phyloP scores from a whole-genome alignment of 2,888 invertebrate genomes.

The Chelonus formosanus region DNA sequence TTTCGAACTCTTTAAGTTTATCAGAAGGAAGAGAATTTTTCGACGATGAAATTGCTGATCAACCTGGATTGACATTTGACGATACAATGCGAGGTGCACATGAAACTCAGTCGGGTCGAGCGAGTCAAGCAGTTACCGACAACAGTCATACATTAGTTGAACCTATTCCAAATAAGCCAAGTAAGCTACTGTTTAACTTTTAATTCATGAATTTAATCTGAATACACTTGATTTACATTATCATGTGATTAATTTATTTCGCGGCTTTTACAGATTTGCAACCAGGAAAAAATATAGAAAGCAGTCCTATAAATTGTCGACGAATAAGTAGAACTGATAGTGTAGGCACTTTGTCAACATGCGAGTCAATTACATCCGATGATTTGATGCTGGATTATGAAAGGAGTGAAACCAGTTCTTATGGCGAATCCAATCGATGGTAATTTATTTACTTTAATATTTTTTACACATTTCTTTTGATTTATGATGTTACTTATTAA shows the following conservation, averaged over 20 bases:
- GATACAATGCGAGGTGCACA: slow-evolving; percentile 66
- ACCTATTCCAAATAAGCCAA: slow-evolving; percentile 51
- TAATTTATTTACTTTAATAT: slow-evolving; percentile 46
- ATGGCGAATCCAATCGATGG: slow-evolving; percentile 69
- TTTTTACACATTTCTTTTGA: background rate
- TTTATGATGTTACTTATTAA: background rate
- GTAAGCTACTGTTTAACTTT: slow-evolving; percentile 46
- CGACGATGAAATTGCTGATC: slow-evolving; percentile 92
- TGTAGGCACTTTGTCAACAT: slow-evolving; percentile 83
- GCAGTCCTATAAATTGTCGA: slow-evolving; percentile 60
- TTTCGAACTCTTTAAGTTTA: slow-evolving; percentile 80
- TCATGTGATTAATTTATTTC: no score
- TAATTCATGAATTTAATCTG: background rate
- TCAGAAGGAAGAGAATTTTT: slow-evolving; percentile 85
- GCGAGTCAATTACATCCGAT: slow-evolving; percentile 85
- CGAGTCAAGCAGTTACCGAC: slow-evolving; percentile 53
- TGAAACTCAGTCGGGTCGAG: slow-evolving; percentile 45
- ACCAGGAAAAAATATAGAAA: slow-evolving; percentile 53
- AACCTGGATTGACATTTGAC: slow-evolving; percentile 83
- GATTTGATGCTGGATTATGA: slow-evolving; percentile 90
- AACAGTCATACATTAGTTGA: slow-evolving; percentile 61
- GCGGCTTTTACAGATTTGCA: slow-evolving; percentile 44
- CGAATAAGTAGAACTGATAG: slow-evolving; percentile 74
- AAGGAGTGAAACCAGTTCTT: slow-evolving; percentile 71
- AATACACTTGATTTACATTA: no score